Evolutionary conservation across 2,113 vertebrate genomes (phyloP).

Genomic region (Gallinago jamesoni): DNA sequence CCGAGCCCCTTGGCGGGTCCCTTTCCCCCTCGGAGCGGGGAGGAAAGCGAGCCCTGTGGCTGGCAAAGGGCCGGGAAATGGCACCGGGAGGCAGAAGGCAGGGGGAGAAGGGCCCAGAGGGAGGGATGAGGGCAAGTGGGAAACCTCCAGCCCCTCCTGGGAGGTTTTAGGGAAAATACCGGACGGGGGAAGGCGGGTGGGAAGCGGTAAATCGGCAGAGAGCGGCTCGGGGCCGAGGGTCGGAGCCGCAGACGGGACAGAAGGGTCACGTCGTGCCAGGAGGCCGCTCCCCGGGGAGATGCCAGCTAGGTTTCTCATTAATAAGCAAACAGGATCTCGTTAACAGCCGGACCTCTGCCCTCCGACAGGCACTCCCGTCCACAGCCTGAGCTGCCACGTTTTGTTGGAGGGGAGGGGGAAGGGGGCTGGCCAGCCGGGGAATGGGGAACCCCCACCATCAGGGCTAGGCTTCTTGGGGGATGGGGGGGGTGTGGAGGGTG

Average conservation of each 20-base stretch:
- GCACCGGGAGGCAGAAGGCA: neutral
- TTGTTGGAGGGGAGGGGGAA: neutral
- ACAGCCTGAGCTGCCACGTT: fast-evolving
- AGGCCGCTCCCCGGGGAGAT: neutral
- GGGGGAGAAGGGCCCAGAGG: fast-evolving
- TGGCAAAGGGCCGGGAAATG: neutral
- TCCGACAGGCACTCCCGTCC: neutral
- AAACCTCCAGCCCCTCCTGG: neutral
- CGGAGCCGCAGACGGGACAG: neutral
- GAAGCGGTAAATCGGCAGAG: fast-evolving
- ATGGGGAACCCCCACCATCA: fast-evolving
- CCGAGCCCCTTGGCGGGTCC: fast-evolving
- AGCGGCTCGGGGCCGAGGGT: neutral
- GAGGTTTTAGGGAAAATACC: neutral
- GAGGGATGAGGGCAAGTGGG: fast-evolving
- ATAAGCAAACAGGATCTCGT: neutral
- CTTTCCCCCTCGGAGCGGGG: fast-evolving
- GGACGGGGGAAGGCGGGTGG: fast-evolving
- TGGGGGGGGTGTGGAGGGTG: neutral
- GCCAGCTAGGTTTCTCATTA: neutral
- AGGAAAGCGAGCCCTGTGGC: neutral
- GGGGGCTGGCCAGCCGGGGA: neutral
- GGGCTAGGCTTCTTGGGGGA: too few species aligned
- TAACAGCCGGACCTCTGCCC: neutral
- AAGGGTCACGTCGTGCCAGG: neutral